Percentiles rank a stretch among this genome's conserved stretches.
phyloP scores from a whole-genome alignment of 2,113 vertebrate genomes.

The Pterophyllum scalare region DNA sequence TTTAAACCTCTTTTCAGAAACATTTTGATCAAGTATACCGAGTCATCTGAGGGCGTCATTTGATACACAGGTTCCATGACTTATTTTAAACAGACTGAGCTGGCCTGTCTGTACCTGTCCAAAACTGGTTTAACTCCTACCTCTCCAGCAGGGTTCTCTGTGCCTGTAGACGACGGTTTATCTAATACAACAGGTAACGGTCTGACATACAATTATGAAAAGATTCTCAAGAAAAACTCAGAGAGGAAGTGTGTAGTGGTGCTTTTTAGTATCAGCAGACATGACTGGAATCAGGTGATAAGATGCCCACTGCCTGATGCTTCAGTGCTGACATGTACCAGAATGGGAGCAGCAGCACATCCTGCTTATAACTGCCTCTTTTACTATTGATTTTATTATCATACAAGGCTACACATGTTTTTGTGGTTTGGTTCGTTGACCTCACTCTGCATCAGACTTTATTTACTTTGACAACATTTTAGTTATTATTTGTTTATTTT shows the following conservation, averaged over 20 bases:
- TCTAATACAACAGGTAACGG: neutral
- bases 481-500: neutral
- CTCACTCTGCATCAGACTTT: neutral
- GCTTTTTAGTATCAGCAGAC: constrained; percentile 2
- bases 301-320: neutral
- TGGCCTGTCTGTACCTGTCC: constrained; percentile 65
- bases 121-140: constrained; percentile 55
- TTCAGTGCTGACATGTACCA: neutral
- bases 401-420: neutral
- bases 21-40: neutral
- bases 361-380: neutral
- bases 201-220: neutral
- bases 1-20: neutral
- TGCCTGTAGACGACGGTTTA: constrained; percentile 7
- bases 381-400: neutral
- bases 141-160: constrained; percentile 5
- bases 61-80: constrained; percentile 37
- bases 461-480: neutral
- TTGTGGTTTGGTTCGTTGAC: neutral
- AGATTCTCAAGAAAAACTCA: neutral
- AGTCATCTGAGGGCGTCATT: constrained; percentile 15
- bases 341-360: constrained; percentile 4
- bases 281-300: neutral
- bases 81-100: constrained; percentile 33
- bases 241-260: neutral